Base-by-base conservation (phyloP, 2,797 vertebrate genomes). In the Chloroceryle amazona region DNA sequence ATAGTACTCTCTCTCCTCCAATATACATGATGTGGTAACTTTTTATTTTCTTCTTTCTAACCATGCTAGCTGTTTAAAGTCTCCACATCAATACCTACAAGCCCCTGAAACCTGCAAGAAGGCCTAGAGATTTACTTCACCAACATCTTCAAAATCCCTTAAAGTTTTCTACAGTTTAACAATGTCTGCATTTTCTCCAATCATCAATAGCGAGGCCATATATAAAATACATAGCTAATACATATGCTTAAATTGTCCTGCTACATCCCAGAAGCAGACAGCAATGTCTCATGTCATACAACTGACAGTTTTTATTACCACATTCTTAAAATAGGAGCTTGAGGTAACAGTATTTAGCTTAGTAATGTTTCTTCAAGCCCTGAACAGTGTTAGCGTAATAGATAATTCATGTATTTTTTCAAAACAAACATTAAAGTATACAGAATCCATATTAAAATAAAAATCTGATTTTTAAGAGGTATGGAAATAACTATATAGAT, bases 1-100 rank as follows among this genome's bases (percentile, higher is more conserved):
- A 26, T 51, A 28, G 49, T 16, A 51, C 28, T 80, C 3, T 4
- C 76, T 47, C 76, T 83, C n/a, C 41, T 81, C 37, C 47, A 70
- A 9, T 47, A 57, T 11, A n/a, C 12, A 12, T 39, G 9, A 58
- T 13, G 39, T 0, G 0, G 10, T 21, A 62, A 60, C 23, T 39
- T 66, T 10, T 35, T 23, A 14, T 58, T 31, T 51, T 57, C 37
- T 47, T 60, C 41, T 49, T 72, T 37, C 16, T 60, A 73, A 44
- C 7, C 44, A 2, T 12, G 19, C 9, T 41, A 61, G 37, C 9
- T 52, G 11, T 55, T 81, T 68, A 5, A 86, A 91, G 41, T 41
- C 21, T 75, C 31, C 13, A 39, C 15, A 33, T 29, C 11, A 68
- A 25, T 11, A 58, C 1, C 31, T 6, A 70, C 11, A 74, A 87